Conservation (phyloP, 1,140 invertebrate species). For the Aplysia californica region DNA sequence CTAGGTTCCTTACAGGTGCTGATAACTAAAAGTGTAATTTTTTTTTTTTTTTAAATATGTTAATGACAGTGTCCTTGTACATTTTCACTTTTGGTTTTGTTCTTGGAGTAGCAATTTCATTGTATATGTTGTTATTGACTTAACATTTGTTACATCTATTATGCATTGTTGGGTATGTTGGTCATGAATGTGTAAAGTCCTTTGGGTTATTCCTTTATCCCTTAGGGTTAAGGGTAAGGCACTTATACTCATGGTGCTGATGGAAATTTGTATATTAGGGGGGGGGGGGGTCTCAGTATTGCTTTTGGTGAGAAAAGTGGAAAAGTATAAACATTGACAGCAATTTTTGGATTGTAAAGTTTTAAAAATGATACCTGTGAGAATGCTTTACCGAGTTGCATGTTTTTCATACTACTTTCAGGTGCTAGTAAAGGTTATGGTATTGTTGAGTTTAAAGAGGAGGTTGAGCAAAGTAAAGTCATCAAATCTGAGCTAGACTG, state of each 20-base stretch:
- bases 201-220: too few relatives aligned
- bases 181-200: too few relatives aligned
- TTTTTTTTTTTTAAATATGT: too few relatives aligned
- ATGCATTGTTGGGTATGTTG: too few relatives aligned
- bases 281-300: background rate
- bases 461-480: slow-evolving; percentile 60
- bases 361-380: background rate
- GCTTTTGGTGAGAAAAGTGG: background rate
- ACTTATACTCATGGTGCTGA: background rate
- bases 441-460: slow-evolving; percentile 73
- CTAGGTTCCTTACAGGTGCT: background rate
- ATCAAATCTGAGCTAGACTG: slow-evolving; percentile 70
- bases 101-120: too few relatives aligned
- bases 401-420: slow-evolving; percentile 29
- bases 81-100: too few relatives aligned
- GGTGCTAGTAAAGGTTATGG: slow-evolving; percentile 73
- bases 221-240: too few relatives aligned
- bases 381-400: background rate
- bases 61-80: too few relatives aligned
- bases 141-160: too few relatives aligned
- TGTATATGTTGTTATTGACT: too few relatives aligned
- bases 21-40: background rate
- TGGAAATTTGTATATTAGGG: background rate
- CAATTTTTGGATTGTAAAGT: background rate
- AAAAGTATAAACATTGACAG: background rate